Percentiles rank a stretch among this genome's conserved stretches.
Evolutionary conservation across 1,140 invertebrate species (phyloP).

Genomic region (Drosophila fuyamai): DNA sequence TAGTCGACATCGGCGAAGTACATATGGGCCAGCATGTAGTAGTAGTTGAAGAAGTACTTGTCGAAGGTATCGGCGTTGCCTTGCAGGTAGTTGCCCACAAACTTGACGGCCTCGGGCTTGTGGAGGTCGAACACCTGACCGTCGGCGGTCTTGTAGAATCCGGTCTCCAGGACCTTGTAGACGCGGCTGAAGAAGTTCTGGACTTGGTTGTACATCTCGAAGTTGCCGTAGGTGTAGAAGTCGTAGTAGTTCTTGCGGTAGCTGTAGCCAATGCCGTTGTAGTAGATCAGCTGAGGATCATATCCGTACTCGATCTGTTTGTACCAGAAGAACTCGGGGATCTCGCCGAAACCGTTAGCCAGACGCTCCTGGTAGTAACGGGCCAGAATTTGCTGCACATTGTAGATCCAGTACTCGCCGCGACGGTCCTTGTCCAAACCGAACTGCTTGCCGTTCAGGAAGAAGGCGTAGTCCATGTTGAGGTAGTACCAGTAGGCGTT

Average conservation of each 20-base stretch:
- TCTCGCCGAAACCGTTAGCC: constrained; percentile 87
- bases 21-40: constrained; percentile 85
- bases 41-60: constrained; percentile 86
- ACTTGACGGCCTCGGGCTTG: constrained; percentile 86
- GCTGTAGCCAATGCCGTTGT: constrained; percentile 89
- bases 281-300: constrained; percentile 87
- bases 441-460: constrained; percentile 86
- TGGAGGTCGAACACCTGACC: constrained; percentile 86
- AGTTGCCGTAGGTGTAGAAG: constrained; percentile 67
- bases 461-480: constrained; percentile 85
- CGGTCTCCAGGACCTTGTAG: constrained; percentile 87
- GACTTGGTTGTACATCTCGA: constrained; percentile 60
- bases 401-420: constrained; percentile 88
- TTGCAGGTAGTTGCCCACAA: constrained; percentile 89
- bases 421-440: constrained; percentile 86
- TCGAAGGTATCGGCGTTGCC: constrained; percentile 89
- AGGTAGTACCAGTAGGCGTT: constrained; percentile 88
- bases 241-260: constrained; percentile 85
- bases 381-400: constrained; percentile 87
- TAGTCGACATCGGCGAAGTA: constrained; percentile 82
- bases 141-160: constrained; percentile 85
- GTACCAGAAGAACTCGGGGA: constrained; percentile 86
- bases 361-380: constrained; percentile 90
- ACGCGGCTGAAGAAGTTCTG: constrained; percentile 87
- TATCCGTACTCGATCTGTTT: constrained; percentile 87